These are phyloP conservation scores for Drosophila ironensis DNA, from an alignment of 1,140 invertebrate species.

Conservation along the genomic window DNA sequence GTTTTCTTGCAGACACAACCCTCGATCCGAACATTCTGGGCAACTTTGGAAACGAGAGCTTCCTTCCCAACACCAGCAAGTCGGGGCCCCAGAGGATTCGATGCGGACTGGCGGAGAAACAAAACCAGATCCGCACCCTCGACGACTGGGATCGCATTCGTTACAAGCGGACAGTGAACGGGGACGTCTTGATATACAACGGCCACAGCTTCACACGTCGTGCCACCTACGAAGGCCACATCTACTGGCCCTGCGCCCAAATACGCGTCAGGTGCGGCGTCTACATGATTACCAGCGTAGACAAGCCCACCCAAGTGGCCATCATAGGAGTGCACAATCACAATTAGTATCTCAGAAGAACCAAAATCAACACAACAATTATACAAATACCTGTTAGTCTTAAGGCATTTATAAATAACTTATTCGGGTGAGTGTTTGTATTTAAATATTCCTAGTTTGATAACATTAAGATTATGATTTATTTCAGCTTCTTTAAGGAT, in stretches of 20 bases:
- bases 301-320: conserved; percentile 60
- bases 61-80: conserved; percentile 31
- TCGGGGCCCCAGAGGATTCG: conserved; percentile 6
- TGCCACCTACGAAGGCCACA: conserved; percentile 22
- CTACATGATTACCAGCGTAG: conserved; percentile 50
- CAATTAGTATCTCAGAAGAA: no score
- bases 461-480: no score
- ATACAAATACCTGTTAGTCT: neutral
- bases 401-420: no score
- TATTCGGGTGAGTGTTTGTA: neutral
- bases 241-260: conserved; percentile 46
- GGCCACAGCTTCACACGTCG: conserved; percentile 30
- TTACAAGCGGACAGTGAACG: conserved; percentile 27
- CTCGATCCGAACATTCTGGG: conserved; percentile 42
- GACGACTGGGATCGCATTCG: conserved; percentile 68
- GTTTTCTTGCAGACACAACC: conserved; percentile 1
- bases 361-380: no score
- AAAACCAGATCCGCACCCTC: conserved; percentile 36
- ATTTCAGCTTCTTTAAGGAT: no score
- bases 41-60: conserved; percentile 62
- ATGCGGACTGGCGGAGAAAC: conserved; percentile 8
- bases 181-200: conserved; percentile 43
- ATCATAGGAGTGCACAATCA: conserved; percentile 66
- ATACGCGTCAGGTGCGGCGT: conserved; percentile 24
- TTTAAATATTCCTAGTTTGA: no score